Evolutionary conservation across 2,888 invertebrate genomes (phyloP).

Genomic region (Quadriops clusia): DNA sequence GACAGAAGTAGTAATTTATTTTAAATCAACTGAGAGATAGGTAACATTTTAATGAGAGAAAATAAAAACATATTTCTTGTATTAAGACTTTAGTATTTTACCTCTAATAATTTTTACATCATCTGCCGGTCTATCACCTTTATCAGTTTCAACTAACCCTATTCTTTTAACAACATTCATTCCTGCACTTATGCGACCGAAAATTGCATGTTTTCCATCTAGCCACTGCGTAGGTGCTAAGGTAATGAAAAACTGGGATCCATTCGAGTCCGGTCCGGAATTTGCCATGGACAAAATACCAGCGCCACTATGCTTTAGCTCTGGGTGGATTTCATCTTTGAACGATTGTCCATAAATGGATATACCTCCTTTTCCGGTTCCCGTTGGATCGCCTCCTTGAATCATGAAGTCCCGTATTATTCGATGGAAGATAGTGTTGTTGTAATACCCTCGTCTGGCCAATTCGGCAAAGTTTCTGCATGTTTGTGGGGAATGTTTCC

Average conservation of each 20-base stretch:
- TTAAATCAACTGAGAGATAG: no score
- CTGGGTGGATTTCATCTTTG: conserved; percentile 88
- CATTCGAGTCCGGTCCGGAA: conserved; percentile 92
- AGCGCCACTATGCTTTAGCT: conserved; percentile 88
- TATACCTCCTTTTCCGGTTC: conserved; percentile 86
- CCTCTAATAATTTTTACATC: conserved; percentile 67
- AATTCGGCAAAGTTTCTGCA: conserved; percentile 97
- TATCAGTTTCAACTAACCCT: conserved; percentile 88
- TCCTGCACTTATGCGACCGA: conserved; percentile 78
- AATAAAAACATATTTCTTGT: no score
- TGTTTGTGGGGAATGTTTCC: conserved; percentile 96
- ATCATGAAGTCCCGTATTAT: conserved; percentile 91
- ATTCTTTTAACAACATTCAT: conserved; percentile 88
- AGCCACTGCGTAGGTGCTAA: conserved; percentile 95
- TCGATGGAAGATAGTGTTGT: conserved; percentile 91
- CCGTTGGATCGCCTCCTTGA: conserved; percentile 92
- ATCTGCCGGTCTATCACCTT: conserved; percentile 81
- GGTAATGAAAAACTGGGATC: conserved; percentile 97
- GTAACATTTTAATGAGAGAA: no score
- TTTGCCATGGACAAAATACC: conserved; percentile 97
- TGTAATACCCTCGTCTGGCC: conserved; percentile 86
- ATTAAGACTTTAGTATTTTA: conserved; percentile 37
- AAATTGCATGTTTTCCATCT: conserved; percentile 95
- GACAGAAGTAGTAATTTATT: no score
- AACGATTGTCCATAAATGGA: conserved; percentile 94